phyloP scores from a whole-genome alignment of 2,888 invertebrate genomes.

The Drosophila buzzatii region DNA sequence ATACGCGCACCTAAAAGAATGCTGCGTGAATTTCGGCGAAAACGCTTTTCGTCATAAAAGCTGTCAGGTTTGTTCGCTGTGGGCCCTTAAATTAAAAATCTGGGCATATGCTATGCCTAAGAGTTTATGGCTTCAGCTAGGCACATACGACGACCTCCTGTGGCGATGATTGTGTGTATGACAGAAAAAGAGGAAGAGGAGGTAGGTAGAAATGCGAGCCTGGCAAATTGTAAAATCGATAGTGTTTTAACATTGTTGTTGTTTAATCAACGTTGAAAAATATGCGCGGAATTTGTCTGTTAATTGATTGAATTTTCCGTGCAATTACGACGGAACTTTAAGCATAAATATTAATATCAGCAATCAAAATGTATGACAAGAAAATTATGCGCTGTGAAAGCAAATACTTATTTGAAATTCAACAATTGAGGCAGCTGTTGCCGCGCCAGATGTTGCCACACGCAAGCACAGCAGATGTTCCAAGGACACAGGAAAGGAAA shows the following conservation, averaged over 20 bases:
- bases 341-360: constrained; percentile 69
- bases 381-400: constrained; percentile 63
- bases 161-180: constrained; percentile 29
- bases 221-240: constrained; percentile 68
- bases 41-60: constrained; percentile 27
- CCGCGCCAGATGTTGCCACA: constrained; percentile 15
- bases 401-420: constrained; percentile 61
- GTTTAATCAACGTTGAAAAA: constrained; percentile 48
- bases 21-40: constrained; percentile 17
- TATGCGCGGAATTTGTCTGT: constrained; percentile 40
- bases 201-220: too few relatives aligned
- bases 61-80: constrained; percentile 15
- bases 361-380: constrained; percentile 77
- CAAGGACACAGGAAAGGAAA: constrained; percentile 23
- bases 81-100: constrained; percentile 61
- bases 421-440: constrained; percentile 34
- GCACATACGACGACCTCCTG: constrained; percentile 42
- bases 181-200: constrained; percentile 4
- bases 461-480: constrained; percentile 17
- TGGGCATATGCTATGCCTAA: constrained; percentile 57
- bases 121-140: constrained; percentile 61
- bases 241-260: constrained; percentile 48
- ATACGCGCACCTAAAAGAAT: constrained; percentile 18
- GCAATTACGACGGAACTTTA: constrained; percentile 50
- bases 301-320: constrained; percentile 71